phyloP scores from a whole-genome alignment of 2,888 invertebrate species.

The Anthrax anthrax region DNA sequence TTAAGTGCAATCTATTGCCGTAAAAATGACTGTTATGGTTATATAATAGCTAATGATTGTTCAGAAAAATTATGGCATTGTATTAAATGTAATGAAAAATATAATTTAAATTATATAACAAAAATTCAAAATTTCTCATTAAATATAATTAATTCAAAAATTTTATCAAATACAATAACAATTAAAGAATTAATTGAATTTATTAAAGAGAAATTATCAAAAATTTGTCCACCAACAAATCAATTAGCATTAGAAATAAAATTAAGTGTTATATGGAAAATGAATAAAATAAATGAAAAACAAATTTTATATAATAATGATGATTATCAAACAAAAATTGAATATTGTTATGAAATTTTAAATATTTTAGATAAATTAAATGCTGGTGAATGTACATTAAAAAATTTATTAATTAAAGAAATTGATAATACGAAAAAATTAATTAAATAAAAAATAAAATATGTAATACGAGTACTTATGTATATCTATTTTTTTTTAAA shows the following conservation, averaged over 20 bases:
- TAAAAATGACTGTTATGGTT: constrained; percentile 32
- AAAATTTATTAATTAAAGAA: constrained; percentile 27
- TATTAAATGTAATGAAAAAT: constrained; percentile 39
- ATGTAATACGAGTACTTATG: constrained; percentile 1
- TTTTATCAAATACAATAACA: constrained; percentile 22
- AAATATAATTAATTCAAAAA: constrained; percentile 28
- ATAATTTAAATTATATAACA: constrained; percentile 27
- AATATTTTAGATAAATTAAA: constrained; percentile 27
- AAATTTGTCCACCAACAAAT: constrained; percentile 29
- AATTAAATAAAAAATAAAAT: neutral
- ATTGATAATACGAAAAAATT: constrained; percentile 14
- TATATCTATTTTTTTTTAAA: too few species aligned
- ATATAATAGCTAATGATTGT: constrained; percentile 43
- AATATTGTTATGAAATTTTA: constrained; percentile 31
- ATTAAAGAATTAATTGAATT: constrained; percentile 29
- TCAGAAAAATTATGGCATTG: constrained; percentile 51
- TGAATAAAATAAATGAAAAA: constrained; percentile 22
- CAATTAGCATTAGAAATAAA: constrained; percentile 33
- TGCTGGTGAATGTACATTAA: constrained; percentile 32
- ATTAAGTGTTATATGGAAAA: constrained; percentile 32
- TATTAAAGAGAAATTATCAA: constrained; percentile 28
- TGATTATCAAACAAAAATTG: constrained; percentile 24
- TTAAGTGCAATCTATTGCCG: constrained; percentile 33
- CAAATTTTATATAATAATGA: constrained; percentile 24
- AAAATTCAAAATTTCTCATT: constrained; percentile 30